Evolutionary conservation across 1,140 invertebrate genomes (phyloP).

Genomic region (Dendroctonus valens): DNA sequence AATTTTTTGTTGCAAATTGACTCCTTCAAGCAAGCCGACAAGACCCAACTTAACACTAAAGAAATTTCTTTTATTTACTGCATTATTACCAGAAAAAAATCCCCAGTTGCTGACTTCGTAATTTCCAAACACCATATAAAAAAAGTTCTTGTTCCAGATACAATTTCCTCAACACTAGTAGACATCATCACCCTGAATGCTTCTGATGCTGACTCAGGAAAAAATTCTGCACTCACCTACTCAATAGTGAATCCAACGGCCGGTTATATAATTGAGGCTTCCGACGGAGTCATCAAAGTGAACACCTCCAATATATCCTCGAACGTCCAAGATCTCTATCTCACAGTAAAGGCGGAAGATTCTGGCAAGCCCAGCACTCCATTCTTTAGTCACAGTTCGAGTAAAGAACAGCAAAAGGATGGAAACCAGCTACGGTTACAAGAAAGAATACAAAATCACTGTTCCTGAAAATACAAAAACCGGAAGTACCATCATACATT

Average conservation of each 20-base stretch:
- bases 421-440: constrained; percentile 63
- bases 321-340: constrained; percentile 66
- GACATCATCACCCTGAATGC: constrained; percentile 80
- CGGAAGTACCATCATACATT: constrained; percentile 67
- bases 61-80: too few species aligned
- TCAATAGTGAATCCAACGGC: constrained; percentile 60
- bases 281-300: constrained; percentile 73
- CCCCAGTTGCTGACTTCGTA: too few species aligned
- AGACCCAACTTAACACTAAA: too few species aligned
- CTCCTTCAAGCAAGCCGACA: too few species aligned
- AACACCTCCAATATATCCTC: constrained; percentile 68
- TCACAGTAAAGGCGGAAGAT: constrained; percentile 78
- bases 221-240: constrained; percentile 66
- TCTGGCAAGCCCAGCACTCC: constrained; percentile 69
- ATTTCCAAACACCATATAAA: background rate
- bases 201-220: constrained; percentile 76
- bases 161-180: constrained; percentile 55
- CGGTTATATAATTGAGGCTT: constrained; percentile 76
- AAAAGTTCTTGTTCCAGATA: constrained; percentile 67
- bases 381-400: constrained; percentile 69
- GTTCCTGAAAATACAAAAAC: constrained; percentile 71
- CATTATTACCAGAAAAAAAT: too few species aligned
- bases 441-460: constrained; percentile 54
- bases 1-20: too few species aligned
- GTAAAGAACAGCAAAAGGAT: constrained; percentile 64